Evolutionary conservation across 2,888 invertebrate genomes (phyloP).

Genomic region (Acleris literana): DNA sequence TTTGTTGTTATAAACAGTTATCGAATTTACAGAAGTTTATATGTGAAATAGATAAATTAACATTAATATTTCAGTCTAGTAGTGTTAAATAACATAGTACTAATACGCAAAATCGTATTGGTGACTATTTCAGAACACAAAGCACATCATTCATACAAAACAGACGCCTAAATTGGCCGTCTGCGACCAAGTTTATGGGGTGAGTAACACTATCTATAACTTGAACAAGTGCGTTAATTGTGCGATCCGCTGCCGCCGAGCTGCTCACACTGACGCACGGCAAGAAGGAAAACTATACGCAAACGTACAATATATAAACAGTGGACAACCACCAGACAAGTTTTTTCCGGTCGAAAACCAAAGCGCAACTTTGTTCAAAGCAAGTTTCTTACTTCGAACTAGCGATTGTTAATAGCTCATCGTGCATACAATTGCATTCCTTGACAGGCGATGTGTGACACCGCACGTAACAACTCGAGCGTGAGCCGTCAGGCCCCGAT

Average conservation of each 20-base stretch:
- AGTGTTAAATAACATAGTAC: too few species aligned
- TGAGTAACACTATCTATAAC: constrained; percentile 44
- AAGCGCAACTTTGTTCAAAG: constrained; percentile 5
- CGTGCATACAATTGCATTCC: constrained; percentile 54
- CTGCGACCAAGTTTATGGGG: constrained; percentile 41
- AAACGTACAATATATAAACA: not conserved
- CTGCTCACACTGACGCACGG: constrained; percentile 16
- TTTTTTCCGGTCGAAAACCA: not conserved
- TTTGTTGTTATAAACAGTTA: too few species aligned
- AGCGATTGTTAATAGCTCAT: constrained; percentile 32
- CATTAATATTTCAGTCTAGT: too few species aligned
- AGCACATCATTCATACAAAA: constrained; percentile 13
- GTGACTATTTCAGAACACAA: constrained; percentile 3
- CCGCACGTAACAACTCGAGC: constrained; percentile 56
- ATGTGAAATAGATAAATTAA: too few species aligned
- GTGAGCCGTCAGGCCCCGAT: constrained; percentile 50
- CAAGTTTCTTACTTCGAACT: constrained; percentile 17
- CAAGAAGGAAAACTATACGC: constrained; percentile 17
- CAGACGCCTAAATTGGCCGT: constrained; percentile 25
- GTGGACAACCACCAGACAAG: too few species aligned
- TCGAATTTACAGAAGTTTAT: too few species aligned
- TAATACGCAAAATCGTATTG: not conserved
- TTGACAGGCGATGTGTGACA: constrained; percentile 64
- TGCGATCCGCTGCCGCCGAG: constrained; percentile 35
- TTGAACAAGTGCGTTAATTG: constrained; percentile 22